Percentiles rank a stretch among this genome's conserved stretches.
phyloP scores from a whole-genome alignment of 2,113 vertebrate species.

The Pleuronectes platessa region DNA sequence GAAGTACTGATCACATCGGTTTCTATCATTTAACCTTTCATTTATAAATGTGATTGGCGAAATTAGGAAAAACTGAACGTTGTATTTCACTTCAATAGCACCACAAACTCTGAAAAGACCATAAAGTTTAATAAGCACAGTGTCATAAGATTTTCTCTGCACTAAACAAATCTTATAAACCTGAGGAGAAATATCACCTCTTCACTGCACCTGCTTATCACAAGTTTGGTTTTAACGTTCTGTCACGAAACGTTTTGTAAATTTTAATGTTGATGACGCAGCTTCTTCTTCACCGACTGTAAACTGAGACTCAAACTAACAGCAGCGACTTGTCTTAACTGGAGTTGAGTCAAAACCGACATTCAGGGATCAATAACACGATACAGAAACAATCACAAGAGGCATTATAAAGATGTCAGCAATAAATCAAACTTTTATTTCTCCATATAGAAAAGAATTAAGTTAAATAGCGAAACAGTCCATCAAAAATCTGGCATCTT shows the following conservation, averaged over 20 bases:
- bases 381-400: constrained; percentile 15
- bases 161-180: not conserved
- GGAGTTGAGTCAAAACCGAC: not conserved
- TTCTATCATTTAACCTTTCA: too few relatives aligned
- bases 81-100: not conserved
- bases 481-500: constrained; percentile 73
- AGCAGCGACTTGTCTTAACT: not conserved
- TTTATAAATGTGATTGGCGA: too few relatives aligned
- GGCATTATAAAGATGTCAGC: constrained; percentile 48
- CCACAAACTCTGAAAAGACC: not conserved
- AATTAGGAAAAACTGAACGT: not conserved
- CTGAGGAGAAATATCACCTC: not conserved
- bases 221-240: constrained; percentile 13
- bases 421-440: constrained; percentile 83
- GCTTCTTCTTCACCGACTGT: not conserved
- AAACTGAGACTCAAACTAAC: too few relatives aligned
- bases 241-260: not conserved
- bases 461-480: constrained; percentile 83
- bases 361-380: not conserved
- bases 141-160: constrained; percentile 14
- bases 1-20: too few relatives aligned
- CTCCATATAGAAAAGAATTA: constrained; percentile 83
- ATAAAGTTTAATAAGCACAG: not conserved
- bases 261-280: not conserved
- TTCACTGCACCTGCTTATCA: constrained; percentile 29